These are phyloP conservation scores for Patagioenas fasciata DNA, from an alignment of 2,113 vertebrate species.

Conservation along the genomic window DNA sequence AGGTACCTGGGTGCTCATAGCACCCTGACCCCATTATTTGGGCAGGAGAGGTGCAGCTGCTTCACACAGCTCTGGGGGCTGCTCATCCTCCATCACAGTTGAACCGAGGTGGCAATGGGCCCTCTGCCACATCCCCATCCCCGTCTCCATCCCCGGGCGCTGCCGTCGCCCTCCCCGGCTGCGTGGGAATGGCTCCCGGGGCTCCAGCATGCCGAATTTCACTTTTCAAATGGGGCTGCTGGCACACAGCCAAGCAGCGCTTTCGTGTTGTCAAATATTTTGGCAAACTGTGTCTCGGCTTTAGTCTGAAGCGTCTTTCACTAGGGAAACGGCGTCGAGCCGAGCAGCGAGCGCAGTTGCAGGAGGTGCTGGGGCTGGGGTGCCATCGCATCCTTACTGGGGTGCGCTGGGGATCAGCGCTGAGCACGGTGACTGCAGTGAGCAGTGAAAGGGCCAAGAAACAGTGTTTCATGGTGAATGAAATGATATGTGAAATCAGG, in stretches of 20 bases:
- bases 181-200: neutral
- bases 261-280: slow-evolving; percentile 67
- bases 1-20: neutral
- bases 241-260: neutral
- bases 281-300: slow-evolving; percentile 60
- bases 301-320: slow-evolving; percentile 28
- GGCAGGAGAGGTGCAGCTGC: neutral
- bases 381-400: neutral
- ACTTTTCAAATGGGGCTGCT: slow-evolving; percentile 40
- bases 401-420: neutral
- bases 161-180: neutral
- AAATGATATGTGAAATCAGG: slow-evolving; percentile 21
- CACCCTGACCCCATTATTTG: neutral
- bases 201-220: slow-evolving; percentile 21
- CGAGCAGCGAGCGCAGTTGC: neutral
- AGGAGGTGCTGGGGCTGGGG: neutral
- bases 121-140: neutral
- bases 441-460: neutral
- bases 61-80: neutral
- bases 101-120: neutral
- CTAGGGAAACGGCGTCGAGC: neutral
- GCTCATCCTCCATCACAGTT: neutral
- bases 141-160: fast-evolving
- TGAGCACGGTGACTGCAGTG: neutral
- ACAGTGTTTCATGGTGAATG: neutral